Conservation (phyloP, 92 coral and sea anemone species). For the Phenganax stokvisi region DNA sequence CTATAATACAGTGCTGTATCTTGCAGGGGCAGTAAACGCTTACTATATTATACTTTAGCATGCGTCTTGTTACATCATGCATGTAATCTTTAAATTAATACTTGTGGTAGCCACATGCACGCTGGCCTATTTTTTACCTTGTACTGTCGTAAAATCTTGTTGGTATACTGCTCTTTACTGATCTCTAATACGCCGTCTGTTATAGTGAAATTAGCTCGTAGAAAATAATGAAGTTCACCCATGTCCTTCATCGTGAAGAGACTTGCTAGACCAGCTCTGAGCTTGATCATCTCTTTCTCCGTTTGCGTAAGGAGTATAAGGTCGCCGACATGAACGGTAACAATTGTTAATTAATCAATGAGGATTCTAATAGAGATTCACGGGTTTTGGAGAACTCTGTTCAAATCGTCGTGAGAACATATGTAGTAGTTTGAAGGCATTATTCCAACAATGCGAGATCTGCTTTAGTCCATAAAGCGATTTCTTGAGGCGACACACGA, state of each 20-base stretch:
- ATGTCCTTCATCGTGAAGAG: slow-evolving; percentile 20
- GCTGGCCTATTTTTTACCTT: not conserved
- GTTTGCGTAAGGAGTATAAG: slow-evolving; percentile 7
- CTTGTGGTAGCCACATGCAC: too few species aligned
- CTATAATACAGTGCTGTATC: too few species aligned
- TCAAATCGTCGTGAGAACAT: not conserved
- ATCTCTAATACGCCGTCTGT: not conserved
- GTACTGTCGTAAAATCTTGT: slow-evolving; percentile 30
- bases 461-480: not conserved
- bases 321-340: slow-evolving; percentile 6
- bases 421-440: not conserved
- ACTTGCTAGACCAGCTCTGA: not conserved
- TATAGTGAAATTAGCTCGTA: not conserved
- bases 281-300: slow-evolving; percentile 6
- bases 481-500: not conserved
- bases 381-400: not conserved
- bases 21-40: too few species aligned
- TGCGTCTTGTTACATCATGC: too few species aligned
- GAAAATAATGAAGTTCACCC: slow-evolving; percentile 1
- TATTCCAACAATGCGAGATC: not conserved
- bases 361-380: not conserved
- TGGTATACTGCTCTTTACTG: slow-evolving; percentile 15
- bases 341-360: not conserved
- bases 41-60: too few species aligned
- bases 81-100: too few species aligned